Conservation (phyloP, 1,140 invertebrate genomes). For the Drosophila subobscura region DNA sequence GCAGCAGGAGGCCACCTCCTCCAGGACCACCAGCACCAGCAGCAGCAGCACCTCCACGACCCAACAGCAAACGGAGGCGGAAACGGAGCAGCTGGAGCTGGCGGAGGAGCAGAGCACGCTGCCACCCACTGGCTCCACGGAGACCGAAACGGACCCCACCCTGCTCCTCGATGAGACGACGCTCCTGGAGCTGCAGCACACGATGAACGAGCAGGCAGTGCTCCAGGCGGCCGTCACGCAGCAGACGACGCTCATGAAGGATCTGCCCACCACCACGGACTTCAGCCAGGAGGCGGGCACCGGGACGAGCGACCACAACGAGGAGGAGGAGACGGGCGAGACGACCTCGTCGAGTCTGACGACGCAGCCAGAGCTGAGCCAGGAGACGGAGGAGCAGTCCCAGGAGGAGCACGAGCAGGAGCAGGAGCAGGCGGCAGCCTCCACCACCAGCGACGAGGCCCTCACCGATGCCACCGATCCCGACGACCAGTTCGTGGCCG, state of each 20-base stretch:
- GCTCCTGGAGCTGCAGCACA: conserved; percentile 67
- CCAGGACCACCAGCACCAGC: conserved; percentile 30
- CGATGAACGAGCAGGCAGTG: conserved; percentile 77
- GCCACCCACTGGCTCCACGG: conserved; percentile 52
- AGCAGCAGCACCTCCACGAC: conserved; percentile 46
- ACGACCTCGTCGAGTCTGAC: conserved; percentile 43
- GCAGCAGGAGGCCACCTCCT: conserved; percentile 50
- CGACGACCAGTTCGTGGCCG: conserved; percentile 79
- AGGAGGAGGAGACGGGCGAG: conserved; percentile 28
- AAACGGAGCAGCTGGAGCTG: conserved; percentile 36
- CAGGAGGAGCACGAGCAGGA: conserved; percentile 8
- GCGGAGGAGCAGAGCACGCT: conserved; percentile 56
- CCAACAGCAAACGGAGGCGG: conserved; percentile 16
- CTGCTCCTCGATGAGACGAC: conserved; percentile 76
- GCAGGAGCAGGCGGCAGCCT: conserved; percentile 16
- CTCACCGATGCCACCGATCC: conserved; percentile 73
- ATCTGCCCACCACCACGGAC: conserved; percentile 70
- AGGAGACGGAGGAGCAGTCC: conserved; percentile 11
- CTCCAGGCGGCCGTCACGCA: conserved; percentile 63
- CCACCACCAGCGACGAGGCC: conserved; percentile 61
- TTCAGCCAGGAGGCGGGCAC: conserved; percentile 34
- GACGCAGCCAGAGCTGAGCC: conserved; percentile 25
- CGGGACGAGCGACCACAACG: conserved; percentile 6
- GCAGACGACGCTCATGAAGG: conserved; percentile 68
- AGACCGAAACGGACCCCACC: conserved; percentile 76